Percentiles rank a stretch among this genome's conserved stretches.
These are phyloP conservation scores for Xiphorhynchus elegans DNA, from an alignment of 2,113 vertebrate species.

Conservation along the genomic window DNA sequence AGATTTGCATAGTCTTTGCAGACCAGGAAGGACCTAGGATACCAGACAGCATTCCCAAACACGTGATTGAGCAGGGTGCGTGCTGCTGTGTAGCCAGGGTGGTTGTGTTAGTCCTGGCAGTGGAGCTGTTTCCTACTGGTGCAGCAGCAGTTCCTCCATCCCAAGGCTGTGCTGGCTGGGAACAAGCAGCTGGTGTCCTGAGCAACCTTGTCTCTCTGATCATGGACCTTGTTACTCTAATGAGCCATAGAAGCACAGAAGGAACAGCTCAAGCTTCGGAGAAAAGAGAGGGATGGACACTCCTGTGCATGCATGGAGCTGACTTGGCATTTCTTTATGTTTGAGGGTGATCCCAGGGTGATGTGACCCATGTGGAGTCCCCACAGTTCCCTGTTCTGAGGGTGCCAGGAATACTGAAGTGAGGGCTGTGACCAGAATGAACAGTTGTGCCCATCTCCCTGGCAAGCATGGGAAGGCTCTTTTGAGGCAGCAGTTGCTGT, in stretches of 20 bases:
- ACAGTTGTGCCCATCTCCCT: accelerated
- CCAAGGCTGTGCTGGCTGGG: neutral
- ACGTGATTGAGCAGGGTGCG: neutral
- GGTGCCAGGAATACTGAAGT: neutral
- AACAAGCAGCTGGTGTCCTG: neutral
- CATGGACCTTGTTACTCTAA: neutral
- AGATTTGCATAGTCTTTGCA: neutral
- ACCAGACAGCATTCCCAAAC: neutral
- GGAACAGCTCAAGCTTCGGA: neutral
- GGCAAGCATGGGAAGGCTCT: neutral
- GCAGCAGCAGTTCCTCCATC: neutral
- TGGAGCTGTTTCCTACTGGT: accelerated
- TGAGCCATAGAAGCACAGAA: neutral
- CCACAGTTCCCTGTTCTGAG: neutral
- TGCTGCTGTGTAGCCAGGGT: neutral
- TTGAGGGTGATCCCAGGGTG: neutral
- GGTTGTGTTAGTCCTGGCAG: neutral
- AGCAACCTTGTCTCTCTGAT: neutral
- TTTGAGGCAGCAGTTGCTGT: neutral
- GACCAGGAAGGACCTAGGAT: neutral
- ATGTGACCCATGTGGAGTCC: neutral
- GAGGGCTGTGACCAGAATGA: neutral
- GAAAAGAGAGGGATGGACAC: neutral
- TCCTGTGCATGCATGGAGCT: neutral
- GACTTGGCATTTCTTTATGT: neutral